Base-by-base conservation (phyloP, 1,140 invertebrate species). In the Drosophila mojavensis region DNA sequence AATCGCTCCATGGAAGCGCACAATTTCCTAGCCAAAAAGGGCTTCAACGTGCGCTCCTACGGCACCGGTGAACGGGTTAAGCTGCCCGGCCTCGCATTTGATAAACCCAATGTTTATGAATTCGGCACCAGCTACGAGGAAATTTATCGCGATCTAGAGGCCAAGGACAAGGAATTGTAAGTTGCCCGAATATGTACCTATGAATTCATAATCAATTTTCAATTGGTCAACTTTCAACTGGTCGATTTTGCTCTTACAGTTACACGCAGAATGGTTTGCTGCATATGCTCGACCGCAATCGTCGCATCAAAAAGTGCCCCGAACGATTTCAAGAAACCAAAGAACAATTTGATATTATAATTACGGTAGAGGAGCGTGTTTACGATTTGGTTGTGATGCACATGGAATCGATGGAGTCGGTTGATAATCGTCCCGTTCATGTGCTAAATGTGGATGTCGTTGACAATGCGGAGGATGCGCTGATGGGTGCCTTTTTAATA, bases 1-100 rank as follows among this genome's bases (percentile, higher is more conserved):
- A 99, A 99, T 92, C 94, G 99, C 69, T 99, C 98, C 86, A 99
- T 99, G 99, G 99, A 99, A 94, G 98, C 98, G 11, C 99, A 99
- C 94, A 97, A 97, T 60, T 98, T 98, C 93, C 93, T 99, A 20
- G 96, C 96, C 60, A 99, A 99, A 94, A 99, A 99, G 92, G 98
- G 98, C 2, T 99, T 98, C 88, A 96, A 96, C 88, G 98, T 99
- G 1, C 76, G 86, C 53, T 99, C 98, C 0, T 99, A 97, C 94
- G 99, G 99, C 7, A 99, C 98, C 47, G 99, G 99, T 24, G 98
- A 98, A 91, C 97, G 98, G 92, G 97, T 99, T 0, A 99, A 99
- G 92, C 93, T 99, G 60, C 99, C 99, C 48, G 99, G 99, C 45
- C 96, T 97, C 65, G 96, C 98, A 7, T 96, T 96, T 4, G 98